These are phyloP conservation scores for Istiophorus platypterus DNA, from an alignment of 2,113 vertebrate genomes.

Conservation along the genomic window DNA sequence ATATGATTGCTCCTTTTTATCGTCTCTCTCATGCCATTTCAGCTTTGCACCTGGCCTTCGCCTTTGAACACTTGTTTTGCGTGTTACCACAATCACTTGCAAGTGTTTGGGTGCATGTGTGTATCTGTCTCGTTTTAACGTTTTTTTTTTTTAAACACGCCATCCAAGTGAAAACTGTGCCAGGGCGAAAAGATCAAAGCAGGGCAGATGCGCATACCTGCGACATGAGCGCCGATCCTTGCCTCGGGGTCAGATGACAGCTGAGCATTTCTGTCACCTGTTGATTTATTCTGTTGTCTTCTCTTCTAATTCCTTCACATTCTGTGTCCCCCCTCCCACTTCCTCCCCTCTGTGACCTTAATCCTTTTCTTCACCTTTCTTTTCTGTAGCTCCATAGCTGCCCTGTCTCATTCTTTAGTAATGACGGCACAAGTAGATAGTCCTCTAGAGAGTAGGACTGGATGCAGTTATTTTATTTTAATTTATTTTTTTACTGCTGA, in stretches of 20 bases:
- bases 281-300: conserved; percentile 81
- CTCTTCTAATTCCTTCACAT: conserved; percentile 35
- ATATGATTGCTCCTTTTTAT: conserved; percentile 77
- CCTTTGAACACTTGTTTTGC: conserved; percentile 83
- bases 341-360: conserved; percentile 32
- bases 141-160: conserved; percentile 63
- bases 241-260: conserved; percentile 84
- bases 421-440: conserved; percentile 47
- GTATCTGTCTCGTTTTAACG: conserved; percentile 64
- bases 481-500: too few relatives aligned
- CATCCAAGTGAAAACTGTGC: conserved; percentile 72
- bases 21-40: conserved; percentile 77
- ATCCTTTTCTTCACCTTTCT: conserved; percentile 45
- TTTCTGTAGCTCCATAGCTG: conserved; percentile 27
- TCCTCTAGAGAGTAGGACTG: conserved; percentile 27
- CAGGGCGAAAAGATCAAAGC: conserved; percentile 85
- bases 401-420: conserved; percentile 45
- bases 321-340: neutral
- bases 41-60: conserved; percentile 81
- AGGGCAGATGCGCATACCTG: conserved; percentile 83
- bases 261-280: conserved; percentile 83
- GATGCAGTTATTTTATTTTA: conserved; percentile 49
- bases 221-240: conserved; percentile 78
- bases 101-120: conserved; percentile 68
- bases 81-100: conserved; percentile 73